Evolutionary conservation across 2,113 vertebrate species (phyloP).

Genomic region (Coregonus clupeaformis): DNA sequence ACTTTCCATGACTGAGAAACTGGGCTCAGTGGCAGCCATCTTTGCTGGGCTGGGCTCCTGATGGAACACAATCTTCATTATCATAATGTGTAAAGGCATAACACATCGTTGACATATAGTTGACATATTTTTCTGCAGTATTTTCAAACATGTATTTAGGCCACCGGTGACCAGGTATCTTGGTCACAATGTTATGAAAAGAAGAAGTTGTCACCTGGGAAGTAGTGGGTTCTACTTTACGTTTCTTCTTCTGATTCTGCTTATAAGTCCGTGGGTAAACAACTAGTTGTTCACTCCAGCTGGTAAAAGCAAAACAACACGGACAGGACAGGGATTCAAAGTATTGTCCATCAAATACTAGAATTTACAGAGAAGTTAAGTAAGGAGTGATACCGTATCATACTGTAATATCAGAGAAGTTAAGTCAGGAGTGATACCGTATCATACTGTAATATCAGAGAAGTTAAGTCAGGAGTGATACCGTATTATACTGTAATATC

Average conservation of each 20-base stretch:
- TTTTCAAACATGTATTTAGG: neutral
- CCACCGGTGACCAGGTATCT: neutral
- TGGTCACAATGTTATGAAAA: neutral
- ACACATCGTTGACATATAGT: neutral
- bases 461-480: too few relatives aligned
- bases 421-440: too few relatives aligned
- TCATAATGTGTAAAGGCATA: neutral
- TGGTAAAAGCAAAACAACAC: constrained; percentile 27
- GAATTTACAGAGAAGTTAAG: neutral
- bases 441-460: neutral
- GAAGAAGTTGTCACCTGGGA: constrained; percentile 45
- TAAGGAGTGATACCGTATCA: too few relatives aligned
- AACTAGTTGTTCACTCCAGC: constrained; percentile 68
- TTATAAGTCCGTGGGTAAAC: constrained; percentile 54
- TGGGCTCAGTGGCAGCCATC: constrained; percentile 54
- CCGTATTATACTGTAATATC: too few relatives aligned
- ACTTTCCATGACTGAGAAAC: constrained; percentile 13
- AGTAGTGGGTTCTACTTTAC: constrained; percentile 56
- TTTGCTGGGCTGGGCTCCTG: constrained; percentile 70
- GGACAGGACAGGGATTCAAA: neutral
- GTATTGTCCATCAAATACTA: neutral
- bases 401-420: too few relatives aligned
- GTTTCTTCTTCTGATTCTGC: constrained; percentile 66
- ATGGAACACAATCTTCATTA: neutral
- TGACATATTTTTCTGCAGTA: neutral